Base-by-base conservation (phyloP, 2,113 vertebrate genomes). In the Mystacornis crossleyi region DNA sequence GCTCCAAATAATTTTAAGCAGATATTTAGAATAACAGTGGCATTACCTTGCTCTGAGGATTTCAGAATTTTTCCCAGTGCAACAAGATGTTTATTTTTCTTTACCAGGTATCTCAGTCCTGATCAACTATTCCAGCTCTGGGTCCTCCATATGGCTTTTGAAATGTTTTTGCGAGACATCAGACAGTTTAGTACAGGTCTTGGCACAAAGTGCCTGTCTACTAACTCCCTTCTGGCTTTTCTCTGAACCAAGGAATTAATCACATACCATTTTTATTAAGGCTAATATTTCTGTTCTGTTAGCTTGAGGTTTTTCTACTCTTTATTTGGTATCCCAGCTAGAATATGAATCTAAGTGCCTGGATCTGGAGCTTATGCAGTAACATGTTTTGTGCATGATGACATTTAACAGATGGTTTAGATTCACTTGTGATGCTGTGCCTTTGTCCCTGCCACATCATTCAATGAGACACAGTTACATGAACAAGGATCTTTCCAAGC, bases 341-440 rank as follows among this genome's bases (percentile, higher is more conserved):
- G 64, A 89, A 86, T 48, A 64, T 78, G 28, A 88, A 43, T 83
- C 28, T 51, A 45, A 72, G 38, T 66, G 70, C 67, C 45, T 85
- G 51, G 23, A 67, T 91, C n/a, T 90, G 50, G 21, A 75, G 40
- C 55, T 83, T 71, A 74, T 81, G 53, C 88, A 78, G 64, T 81
- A 92, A 75, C 55, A 34, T 13, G 1, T 81, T 95, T 85, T 78
- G 55, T 45, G 31, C 75, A 60, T 15, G 38, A n/a, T 93, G 93
- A 83, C 90, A 90, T 94, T 96, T 93, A 95, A 87, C 90, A 92
- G 88, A 92, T 94, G 92, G 92, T 80, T 95, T 81, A 78, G 43
- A 86, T 81, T 92, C 50, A 43, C 40, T 88, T 86, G 86, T 66
- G 69, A 18, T 81, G 72, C 50, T 83, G 42, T 74, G 78, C 77